phyloP scores from a whole-genome alignment of 2,888 invertebrate genomes.

The Phengaris alcon region DNA sequence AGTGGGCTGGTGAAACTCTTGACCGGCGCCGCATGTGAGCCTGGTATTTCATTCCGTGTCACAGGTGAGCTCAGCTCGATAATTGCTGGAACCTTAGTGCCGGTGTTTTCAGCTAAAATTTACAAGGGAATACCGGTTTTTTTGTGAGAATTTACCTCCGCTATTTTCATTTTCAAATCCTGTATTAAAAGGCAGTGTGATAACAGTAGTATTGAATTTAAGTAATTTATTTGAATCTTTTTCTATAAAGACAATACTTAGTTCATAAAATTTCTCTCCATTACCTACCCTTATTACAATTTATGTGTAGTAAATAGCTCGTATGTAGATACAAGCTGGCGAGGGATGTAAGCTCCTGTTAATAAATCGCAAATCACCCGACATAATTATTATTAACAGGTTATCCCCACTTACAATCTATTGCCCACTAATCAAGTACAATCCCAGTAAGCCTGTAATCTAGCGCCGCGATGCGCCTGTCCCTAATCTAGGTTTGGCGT shows the following conservation, averaged over 20 bases:
- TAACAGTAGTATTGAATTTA: background rate
- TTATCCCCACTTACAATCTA: conserved; percentile 45
- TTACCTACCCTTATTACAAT: background rate
- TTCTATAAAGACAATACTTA: too few species aligned
- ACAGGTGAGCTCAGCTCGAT: conserved; percentile 50
- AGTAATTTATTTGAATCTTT: too few species aligned
- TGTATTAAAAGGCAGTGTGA: background rate
- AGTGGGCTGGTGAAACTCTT: conserved; percentile 43
- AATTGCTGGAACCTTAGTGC: conserved; percentile 46
- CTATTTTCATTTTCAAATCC: background rate
- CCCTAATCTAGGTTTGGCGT: conserved; percentile 32
- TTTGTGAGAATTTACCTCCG: background rate
- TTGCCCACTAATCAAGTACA: conserved; percentile 49
- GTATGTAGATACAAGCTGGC: background rate
- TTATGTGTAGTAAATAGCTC: background rate
- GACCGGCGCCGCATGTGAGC: conserved; percentile 40
- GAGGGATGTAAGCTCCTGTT: conserved; percentile 28
- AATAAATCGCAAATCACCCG: conserved; percentile 46
- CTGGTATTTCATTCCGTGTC: conserved; percentile 59
- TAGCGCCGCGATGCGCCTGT: conserved; percentile 37
- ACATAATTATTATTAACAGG: conserved; percentile 40
- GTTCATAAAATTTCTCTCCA: too few species aligned
- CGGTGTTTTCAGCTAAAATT: conserved; percentile 8
- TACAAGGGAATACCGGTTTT: background rate
- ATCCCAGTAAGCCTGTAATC: conserved; percentile 50